Conservation (phyloP, 2,888 invertebrate genomes). For the Netelia inedita region DNA sequence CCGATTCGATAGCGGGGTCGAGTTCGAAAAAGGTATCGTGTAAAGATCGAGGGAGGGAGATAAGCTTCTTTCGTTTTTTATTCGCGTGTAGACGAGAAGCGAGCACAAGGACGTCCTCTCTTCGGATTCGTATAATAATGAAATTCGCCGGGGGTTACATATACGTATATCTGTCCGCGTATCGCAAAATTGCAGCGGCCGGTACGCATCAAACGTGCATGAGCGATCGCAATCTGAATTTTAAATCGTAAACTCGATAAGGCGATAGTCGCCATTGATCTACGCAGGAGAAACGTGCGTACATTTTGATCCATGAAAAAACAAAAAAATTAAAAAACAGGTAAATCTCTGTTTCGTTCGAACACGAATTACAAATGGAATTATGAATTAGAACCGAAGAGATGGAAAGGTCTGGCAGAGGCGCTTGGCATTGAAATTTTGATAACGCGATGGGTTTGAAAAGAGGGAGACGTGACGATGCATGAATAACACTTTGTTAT, state of each 20-base stretch:
- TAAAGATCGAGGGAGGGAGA: conserved; percentile 11
- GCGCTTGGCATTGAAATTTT: conserved; percentile 43
- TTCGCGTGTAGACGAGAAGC: conserved; percentile 27
- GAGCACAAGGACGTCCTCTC: conserved; percentile 61
- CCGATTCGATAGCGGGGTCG: neutral
- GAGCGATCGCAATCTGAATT: conserved; percentile 58
- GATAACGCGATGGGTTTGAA: conserved; percentile 1
- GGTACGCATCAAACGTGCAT: conserved; percentile 23
- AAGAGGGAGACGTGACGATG: conserved; percentile 24
- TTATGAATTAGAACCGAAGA: conserved; percentile 17
- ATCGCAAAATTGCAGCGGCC: conserved; percentile 33
- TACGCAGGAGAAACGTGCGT: conserved; percentile 34
- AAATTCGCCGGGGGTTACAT: conserved; percentile 26
- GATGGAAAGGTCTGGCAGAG: conserved; percentile 10
- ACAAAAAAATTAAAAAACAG: neutral
- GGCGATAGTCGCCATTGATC: conserved; percentile 52
- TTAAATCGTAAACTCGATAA: conserved; percentile 61
- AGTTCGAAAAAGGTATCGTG: neutral
- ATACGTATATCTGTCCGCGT: neutral
- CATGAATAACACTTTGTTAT: neutral
- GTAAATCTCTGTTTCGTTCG: conserved; percentile 2
- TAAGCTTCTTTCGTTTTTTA: conserved; percentile 50
- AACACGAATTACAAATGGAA: conserved; percentile 39
- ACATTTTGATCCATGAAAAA: conserved; percentile 44
- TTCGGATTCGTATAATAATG: conserved; percentile 50